These are phyloP conservation scores for Ancistrus triradiatus DNA, from an alignment of 2,113 vertebrate species.

Conservation along the genomic window DNA sequence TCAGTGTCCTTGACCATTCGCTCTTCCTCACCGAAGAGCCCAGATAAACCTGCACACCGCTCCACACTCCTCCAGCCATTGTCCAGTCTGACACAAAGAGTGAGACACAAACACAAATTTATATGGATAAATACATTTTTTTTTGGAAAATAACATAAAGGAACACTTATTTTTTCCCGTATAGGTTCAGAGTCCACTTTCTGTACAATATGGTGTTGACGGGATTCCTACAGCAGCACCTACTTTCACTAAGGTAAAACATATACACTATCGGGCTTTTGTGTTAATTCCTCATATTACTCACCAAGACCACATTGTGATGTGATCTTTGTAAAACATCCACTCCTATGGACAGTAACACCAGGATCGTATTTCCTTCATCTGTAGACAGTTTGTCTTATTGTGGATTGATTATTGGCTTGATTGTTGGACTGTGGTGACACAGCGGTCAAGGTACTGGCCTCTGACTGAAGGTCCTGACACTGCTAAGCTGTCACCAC, in stretches of 20 bases:
- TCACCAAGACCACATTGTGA: conserved; percentile 27
- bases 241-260: conserved; percentile 83
- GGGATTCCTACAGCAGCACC: conserved; percentile 67
- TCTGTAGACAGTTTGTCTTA: too few relatives aligned
- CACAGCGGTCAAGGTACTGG: too few relatives aligned
- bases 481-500: too few relatives aligned
- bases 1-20: conserved; percentile 94
- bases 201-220: conserved; percentile 69
- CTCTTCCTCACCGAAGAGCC: conserved; percentile 79
- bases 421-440: too few relatives aligned
- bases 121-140: conserved; percentile 1
- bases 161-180: background rate
- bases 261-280: conserved; percentile 26
- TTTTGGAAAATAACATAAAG: too few relatives aligned
- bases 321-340: too few relatives aligned
- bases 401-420: too few relatives aligned
- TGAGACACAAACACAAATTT: conserved; percentile 42
- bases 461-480: too few relatives aligned
- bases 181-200: conserved; percentile 82
- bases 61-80: conserved; percentile 87
- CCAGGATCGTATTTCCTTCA: too few relatives aligned
- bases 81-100: conserved; percentile 70
- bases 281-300: too few relatives aligned
- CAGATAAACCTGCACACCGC: conserved; percentile 70
- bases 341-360: too few relatives aligned